Conservation (phyloP, 2,888 invertebrate genomes). For the Aleiodes testaceus region DNA sequence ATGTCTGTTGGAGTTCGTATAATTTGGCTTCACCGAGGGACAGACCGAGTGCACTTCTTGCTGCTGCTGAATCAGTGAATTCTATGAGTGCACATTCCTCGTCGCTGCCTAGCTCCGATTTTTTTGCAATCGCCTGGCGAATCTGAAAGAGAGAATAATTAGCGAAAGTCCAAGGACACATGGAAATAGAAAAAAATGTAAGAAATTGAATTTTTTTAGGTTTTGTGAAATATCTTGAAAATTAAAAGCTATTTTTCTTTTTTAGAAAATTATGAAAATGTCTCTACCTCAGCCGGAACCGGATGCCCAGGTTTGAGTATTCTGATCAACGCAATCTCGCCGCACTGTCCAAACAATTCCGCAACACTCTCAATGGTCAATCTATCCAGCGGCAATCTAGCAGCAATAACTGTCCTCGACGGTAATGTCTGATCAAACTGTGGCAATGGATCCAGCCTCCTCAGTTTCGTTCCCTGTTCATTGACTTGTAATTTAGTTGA, state of each 20-base stretch:
- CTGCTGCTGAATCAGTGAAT: constrained; percentile 90
- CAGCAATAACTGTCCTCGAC: constrained; percentile 91
- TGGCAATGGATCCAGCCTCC: constrained; percentile 89
- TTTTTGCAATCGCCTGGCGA: constrained; percentile 91
- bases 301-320: constrained; percentile 92
- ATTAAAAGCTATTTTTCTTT: too few relatives aligned
- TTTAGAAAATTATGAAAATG: too few relatives aligned
- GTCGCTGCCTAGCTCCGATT: constrained; percentile 86
- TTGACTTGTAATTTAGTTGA: constrained; percentile 90
- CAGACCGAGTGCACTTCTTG: constrained; percentile 85
- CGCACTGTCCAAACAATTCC: constrained; percentile 89
- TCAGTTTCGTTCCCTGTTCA: constrained; percentile 90
- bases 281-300: constrained; percentile 84
- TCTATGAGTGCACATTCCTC: constrained; percentile 93
- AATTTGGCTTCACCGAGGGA: constrained; percentile 79
- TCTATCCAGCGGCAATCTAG: constrained; percentile 87
- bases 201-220: too few relatives aligned
- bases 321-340: constrained; percentile 91
- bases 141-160: constrained; percentile 72
- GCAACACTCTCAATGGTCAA: constrained; percentile 94
- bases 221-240: too few relatives aligned
- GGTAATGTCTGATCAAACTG: constrained; percentile 94
- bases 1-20: constrained; percentile 80
- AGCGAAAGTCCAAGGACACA: not conserved
- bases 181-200: too few relatives aligned